Conservation (phyloP, 2,888 invertebrate species). For the Xylocampa areola region DNA sequence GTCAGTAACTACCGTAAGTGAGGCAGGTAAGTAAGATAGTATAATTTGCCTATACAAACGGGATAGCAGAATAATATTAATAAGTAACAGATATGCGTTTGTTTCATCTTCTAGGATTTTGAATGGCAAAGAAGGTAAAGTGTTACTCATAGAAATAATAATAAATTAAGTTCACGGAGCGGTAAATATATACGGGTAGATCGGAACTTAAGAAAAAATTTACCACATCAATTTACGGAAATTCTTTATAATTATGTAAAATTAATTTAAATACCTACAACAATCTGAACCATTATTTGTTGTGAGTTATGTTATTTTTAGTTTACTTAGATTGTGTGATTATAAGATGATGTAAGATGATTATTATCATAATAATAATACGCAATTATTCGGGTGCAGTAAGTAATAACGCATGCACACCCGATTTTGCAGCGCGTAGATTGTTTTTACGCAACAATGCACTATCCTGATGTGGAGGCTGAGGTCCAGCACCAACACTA, state of each 20-base stretch:
- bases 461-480: no score
- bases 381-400: no score
- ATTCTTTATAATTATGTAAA: not conserved
- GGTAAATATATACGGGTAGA: slow-evolving; percentile 19
- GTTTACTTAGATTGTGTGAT: no score
- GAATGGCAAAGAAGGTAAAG: slow-evolving; percentile 14
- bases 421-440: no score
- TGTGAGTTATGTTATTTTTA: no score
- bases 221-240: not conserved
- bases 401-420: no score
- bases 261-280: not conserved
- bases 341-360: no score
- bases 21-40: slow-evolving; percentile 6
- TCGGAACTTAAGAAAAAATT: slow-evolving; percentile 34
- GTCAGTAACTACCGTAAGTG: slow-evolving; percentile 1
- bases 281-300: no score
- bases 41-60: no score
- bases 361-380: no score
- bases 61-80: slow-evolving; percentile 11
- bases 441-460: no score
- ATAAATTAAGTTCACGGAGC: slow-evolving; percentile 11
- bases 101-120: slow-evolving; percentile 32
- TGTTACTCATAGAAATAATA: slow-evolving; percentile 9
- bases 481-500: no score
- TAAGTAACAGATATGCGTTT: slow-evolving; percentile 16